These are phyloP conservation scores for Venturia canescens DNA, from an alignment of 1,140 invertebrate species.

Conservation along the genomic window DNA sequence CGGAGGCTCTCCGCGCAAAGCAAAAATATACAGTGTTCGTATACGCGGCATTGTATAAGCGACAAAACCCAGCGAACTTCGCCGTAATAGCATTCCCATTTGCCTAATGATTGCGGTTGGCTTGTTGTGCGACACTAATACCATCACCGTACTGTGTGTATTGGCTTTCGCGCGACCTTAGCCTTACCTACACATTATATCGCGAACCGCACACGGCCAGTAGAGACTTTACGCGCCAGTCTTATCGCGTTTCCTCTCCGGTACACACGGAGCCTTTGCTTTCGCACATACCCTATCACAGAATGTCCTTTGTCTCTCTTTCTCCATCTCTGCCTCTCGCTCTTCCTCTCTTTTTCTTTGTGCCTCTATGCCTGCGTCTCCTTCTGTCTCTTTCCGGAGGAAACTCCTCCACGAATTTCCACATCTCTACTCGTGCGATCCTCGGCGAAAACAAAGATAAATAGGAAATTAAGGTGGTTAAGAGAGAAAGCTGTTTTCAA, in stretches of 20 bases:
- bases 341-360: slow-evolving; percentile 5
- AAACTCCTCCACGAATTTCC: background rate
- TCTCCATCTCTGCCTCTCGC: slow-evolving; percentile 18
- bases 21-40: background rate
- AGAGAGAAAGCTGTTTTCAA: background rate
- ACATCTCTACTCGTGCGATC: background rate
- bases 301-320: slow-evolving; percentile 29
- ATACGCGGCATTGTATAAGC: background rate
- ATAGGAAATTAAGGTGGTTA: background rate
- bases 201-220: slow-evolving; percentile 54
- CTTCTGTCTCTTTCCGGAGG: slow-evolving; percentile 3
- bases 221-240: slow-evolving; percentile 43
- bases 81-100: slow-evolving; percentile 70
- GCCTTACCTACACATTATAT: slow-evolving; percentile 26
- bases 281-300: slow-evolving; percentile 32
- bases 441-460: background rate
- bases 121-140: slow-evolving; percentile 22
- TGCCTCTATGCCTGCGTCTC: slow-evolving; percentile 33
- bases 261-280: slow-evolving; percentile 64
- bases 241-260: slow-evolving; percentile 76
- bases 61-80: slow-evolving; percentile 30
- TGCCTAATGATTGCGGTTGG: slow-evolving; percentile 71
- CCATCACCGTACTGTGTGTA: slow-evolving; percentile 44
- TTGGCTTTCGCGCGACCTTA: slow-evolving; percentile 24
- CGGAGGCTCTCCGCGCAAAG: background rate